Evolutionary conservation across 2,888 invertebrate species (phyloP), one percentile per base, ranked within the genome.

Genomic region (Mesochorus sp.): DNA sequence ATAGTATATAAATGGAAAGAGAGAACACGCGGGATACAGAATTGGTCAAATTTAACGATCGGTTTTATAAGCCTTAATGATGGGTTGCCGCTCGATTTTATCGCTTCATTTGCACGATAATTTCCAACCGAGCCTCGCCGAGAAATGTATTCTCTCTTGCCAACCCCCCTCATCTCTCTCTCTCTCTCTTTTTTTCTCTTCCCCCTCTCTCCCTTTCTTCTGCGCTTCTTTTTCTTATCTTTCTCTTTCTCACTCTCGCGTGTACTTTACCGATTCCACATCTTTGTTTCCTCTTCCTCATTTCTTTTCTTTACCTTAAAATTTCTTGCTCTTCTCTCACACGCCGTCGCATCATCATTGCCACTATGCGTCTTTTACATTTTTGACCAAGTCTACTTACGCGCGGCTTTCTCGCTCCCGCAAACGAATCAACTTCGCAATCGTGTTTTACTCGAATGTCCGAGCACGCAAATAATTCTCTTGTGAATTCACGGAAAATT

Each of bases 61-160:
- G 68, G 31, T 81, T 88, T 87, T 86, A 88, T 85, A 83, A 51
- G 77, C 84, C 75, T 75, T 87, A 87, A 87, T 86, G 83, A 87
- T 74, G 85, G 80, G 83, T 84, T 82, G 76, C 79, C 77, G 67
- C 75, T 72, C 49, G 28, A 61, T 75, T 85, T 85, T 85, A 86
- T 84, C 83, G 86, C 85, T 87, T 87, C 83, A 87, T 87, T 86
- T 85, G 85, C 83, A 80, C 83, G 81, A 81, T 80, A 81, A 86
- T 84, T 86, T 82, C 78, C 55, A 21, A 70, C n/a, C n/a, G 73
- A 72, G 64, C 72, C 62, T 19, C 64, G 37, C 51, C 68, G 28
- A 64, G 61, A 64, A 42, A 61, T 72, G 47, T 67, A 72, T 76
- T 51, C 34, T 55, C 12, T 28, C 42, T 49, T 57, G 42, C 44